A percentile compares a stretch with the other conserved stretches of the same genome.
Evolutionary conservation across 2,113 vertebrate species (phyloP).

Genomic region (Dolichotis patagonum): DNA sequence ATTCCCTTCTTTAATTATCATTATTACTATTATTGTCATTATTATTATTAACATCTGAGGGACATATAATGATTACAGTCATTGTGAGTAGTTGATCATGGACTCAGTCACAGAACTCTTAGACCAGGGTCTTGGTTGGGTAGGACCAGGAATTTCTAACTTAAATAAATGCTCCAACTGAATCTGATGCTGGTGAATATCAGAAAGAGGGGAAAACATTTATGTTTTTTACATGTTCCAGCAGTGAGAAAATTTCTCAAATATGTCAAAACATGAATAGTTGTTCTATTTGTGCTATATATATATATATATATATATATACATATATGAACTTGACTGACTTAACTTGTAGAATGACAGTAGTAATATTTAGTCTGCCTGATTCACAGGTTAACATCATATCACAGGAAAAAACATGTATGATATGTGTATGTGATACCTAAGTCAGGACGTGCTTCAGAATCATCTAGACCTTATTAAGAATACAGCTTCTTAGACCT

Average conservation of each 20-base stretch:
- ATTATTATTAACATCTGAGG: not conserved
- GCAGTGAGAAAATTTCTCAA: not conserved
- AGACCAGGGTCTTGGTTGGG: not conserved
- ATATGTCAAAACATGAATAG: not conserved
- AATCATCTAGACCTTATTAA: not conserved
- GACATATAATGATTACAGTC: not conserved
- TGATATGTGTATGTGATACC: not conserved
- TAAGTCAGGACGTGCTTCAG: not conserved
- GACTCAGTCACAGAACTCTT: not conserved
- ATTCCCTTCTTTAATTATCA: not conserved
- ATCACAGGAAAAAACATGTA: not conserved
- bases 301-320: not conserved
- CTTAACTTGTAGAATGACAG: not conserved
- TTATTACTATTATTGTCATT: not conserved
- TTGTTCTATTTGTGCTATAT: not conserved
- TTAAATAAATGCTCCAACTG: not conserved
- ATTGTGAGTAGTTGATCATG: too few species aligned
- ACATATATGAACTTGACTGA: not conserved
- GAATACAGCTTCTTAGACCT: not conserved
- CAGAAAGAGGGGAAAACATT: not conserved
- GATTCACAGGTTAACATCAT: not conserved
- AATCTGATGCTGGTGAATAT: not conserved
- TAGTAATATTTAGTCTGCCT: not conserved
- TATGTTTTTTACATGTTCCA: not conserved
- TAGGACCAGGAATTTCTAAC: not conserved